Percentiles rank a stretch among this genome's conserved stretches.
Evolutionary conservation across 2,113 vertebrate genomes (phyloP).

Genomic region (Oxyruncus cristatus): DNA sequence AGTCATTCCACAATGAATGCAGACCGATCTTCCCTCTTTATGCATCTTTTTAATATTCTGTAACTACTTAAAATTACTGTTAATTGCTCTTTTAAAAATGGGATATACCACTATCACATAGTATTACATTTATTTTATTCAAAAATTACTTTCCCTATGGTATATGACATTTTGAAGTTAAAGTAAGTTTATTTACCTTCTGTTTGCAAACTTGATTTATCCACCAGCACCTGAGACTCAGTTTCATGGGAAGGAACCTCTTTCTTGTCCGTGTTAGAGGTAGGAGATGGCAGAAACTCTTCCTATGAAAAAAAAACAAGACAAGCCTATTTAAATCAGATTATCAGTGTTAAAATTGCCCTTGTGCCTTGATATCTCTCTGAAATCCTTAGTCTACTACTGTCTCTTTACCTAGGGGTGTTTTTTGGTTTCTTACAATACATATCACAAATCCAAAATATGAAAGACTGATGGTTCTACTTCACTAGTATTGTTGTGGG

Average conservation of each 20-base stretch:
- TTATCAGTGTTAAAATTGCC: background rate
- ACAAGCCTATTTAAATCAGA: background rate
- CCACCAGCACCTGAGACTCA: background rate
- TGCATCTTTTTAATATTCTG: background rate
- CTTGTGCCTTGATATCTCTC: accelerated
- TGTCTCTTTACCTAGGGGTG: background rate
- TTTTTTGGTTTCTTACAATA: no score
- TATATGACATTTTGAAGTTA: background rate
- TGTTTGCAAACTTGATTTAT: background rate
- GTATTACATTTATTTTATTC: background rate
- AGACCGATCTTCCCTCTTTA: background rate
- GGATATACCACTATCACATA: background rate
- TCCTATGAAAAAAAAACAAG: constrained; percentile 8
- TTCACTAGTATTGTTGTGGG: no score
- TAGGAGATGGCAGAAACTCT: background rate
- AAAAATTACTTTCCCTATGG: background rate
- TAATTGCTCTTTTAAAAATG: background rate
- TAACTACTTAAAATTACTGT: background rate
- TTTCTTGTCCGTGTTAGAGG: background rate
- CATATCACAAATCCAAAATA: no score
- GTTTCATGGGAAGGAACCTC: background rate
- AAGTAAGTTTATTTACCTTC: constrained; percentile 55
- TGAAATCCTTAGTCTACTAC: background rate
- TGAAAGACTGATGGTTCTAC: no score
- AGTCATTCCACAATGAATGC: background rate